Percentiles rank a stretch among this genome's conserved stretches.
phyloP scores from a whole-genome alignment of 2,113 vertebrate species.

The Polypterus senegalus region DNA sequence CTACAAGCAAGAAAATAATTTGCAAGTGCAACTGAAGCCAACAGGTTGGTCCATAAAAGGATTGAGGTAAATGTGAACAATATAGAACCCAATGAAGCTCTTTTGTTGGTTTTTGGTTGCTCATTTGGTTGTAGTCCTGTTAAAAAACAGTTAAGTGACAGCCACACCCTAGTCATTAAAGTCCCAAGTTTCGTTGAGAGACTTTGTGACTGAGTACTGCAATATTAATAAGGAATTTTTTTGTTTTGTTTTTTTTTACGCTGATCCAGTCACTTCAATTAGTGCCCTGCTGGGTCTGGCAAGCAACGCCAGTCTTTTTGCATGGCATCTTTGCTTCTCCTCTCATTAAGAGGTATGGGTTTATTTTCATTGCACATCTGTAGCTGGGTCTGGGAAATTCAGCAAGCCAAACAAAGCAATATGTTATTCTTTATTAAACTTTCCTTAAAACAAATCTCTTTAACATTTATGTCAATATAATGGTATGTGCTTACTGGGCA shows the following conservation, averaged over 20 bases:
- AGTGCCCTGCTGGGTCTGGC: slow-evolving; percentile 23
- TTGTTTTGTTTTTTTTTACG: slow-evolving; percentile 24
- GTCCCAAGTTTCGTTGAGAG: background rate
- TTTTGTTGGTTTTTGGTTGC: too few species aligned
- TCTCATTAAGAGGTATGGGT: too few species aligned
- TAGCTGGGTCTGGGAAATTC: slow-evolving; percentile 25
- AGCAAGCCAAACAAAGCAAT: slow-evolving; percentile 24
- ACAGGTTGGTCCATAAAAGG: too few species aligned
- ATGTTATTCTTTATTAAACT: slow-evolving; percentile 14
- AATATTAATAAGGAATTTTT: slow-evolving; percentile 30
- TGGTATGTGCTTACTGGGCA: slow-evolving; percentile 51
- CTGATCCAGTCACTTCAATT: slow-evolving; percentile 26
- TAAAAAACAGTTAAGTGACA: too few species aligned
- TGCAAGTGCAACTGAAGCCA: too few species aligned
- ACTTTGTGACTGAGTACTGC: slow-evolving; percentile 2
- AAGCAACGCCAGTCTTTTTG: slow-evolving; percentile 1
- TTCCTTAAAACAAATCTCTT: slow-evolving; percentile 33
- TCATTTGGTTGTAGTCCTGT: too few species aligned
- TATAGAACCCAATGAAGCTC: too few species aligned
- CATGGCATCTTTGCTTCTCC: too few species aligned
- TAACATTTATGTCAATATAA: slow-evolving; percentile 48
- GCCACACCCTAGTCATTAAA: too few species aligned
- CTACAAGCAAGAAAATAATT: too few species aligned
- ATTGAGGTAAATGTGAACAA: too few species aligned
- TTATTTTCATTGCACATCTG: slow-evolving; percentile 36